Percentiles rank a stretch among this genome's conserved stretches.
Evolutionary conservation across 2,888 invertebrate genomes (phyloP).

Genomic region (Frankliniella fusca): DNA sequence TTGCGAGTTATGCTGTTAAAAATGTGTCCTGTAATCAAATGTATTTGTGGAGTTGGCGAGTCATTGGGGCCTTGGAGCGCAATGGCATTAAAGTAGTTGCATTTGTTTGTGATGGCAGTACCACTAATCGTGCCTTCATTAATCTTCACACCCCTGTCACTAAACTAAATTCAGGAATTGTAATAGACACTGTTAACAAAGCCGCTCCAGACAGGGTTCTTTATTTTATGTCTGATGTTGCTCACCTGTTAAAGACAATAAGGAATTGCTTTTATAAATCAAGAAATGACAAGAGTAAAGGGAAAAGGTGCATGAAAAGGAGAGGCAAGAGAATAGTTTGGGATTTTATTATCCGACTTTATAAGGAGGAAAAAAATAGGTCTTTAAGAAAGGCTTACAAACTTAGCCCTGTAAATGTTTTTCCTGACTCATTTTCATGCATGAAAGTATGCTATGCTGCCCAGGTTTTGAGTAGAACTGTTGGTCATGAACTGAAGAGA

Average conservation of each 20-base stretch:
- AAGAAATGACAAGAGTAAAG: not conserved
- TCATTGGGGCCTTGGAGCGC: not conserved
- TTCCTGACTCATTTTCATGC: not conserved
- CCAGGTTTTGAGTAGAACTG: not conserved
- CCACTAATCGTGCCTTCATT: not conserved
- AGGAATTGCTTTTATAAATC: constrained; percentile 6
- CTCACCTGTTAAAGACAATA: not conserved
- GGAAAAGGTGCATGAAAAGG: not conserved
- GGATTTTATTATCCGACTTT: not conserved
- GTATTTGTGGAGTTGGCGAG: not conserved
- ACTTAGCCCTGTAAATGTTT: constrained; percentile 1
- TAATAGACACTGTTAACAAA: not conserved
- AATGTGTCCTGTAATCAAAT: not conserved
- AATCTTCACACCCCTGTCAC: not conserved
- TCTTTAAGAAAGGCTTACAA: not conserved
- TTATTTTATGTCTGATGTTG: not conserved
- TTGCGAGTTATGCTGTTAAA: not conserved
- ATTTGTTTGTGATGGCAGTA: not conserved
- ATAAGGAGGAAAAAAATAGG: not conserved
- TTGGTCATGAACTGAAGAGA: not conserved
- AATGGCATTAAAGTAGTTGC: not conserved
- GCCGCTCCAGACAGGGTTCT: not conserved
- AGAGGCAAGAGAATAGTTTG: not conserved
- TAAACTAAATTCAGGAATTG: not conserved
- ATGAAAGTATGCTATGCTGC: constrained; percentile 3